A percentile compares a stretch with the other conserved stretches of the same genome.
Evolutionary conservation across 1,140 invertebrate species (phyloP).

Genomic region (Euborellia annulipes): DNA sequence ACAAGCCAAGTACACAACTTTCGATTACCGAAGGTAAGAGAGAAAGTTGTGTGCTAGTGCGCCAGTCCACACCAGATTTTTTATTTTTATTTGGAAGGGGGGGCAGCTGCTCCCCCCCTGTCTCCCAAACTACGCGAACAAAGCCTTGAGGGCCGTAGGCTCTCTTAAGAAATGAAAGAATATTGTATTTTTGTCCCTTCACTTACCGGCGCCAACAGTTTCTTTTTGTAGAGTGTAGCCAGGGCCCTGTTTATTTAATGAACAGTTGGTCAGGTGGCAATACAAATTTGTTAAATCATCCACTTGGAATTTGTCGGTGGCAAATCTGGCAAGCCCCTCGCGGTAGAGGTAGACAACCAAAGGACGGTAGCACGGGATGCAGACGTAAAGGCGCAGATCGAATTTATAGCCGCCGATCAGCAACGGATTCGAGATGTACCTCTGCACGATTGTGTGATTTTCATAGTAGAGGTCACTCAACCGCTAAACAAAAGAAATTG

Average conservation of each 20-base stretch:
- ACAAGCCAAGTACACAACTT: no score
- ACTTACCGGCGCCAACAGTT: constrained; percentile 52
- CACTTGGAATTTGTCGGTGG: constrained; percentile 68
- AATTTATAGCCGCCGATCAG: constrained; percentile 79
- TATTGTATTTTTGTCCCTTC: no score
- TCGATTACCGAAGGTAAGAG: no score
- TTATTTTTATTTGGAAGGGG: no score
- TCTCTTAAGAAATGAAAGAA: no score
- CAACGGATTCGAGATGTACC: constrained; percentile 71
- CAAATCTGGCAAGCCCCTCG: constrained; percentile 62
- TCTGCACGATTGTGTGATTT: constrained; percentile 49
- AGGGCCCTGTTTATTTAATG: constrained; percentile 62
- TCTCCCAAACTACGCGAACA: no score
- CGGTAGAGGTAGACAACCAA: constrained; percentile 69
- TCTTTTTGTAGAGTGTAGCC: constrained; percentile 65
- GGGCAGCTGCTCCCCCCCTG: no score
- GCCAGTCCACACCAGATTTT: no score
- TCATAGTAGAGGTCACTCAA: constrained; percentile 58
- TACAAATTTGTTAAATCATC: constrained; percentile 70
- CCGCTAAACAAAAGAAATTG: constrained; percentile 10
- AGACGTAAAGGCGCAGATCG: constrained; percentile 68
- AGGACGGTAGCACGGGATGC: constrained; percentile 66
- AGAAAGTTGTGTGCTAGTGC: no score
- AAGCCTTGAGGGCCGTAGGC: no score
- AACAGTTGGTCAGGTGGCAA: constrained; percentile 80